These are phyloP conservation scores for Drosophila prosaltans DNA, from an alignment of 1,140 invertebrate species.

Conservation along the genomic window DNA sequence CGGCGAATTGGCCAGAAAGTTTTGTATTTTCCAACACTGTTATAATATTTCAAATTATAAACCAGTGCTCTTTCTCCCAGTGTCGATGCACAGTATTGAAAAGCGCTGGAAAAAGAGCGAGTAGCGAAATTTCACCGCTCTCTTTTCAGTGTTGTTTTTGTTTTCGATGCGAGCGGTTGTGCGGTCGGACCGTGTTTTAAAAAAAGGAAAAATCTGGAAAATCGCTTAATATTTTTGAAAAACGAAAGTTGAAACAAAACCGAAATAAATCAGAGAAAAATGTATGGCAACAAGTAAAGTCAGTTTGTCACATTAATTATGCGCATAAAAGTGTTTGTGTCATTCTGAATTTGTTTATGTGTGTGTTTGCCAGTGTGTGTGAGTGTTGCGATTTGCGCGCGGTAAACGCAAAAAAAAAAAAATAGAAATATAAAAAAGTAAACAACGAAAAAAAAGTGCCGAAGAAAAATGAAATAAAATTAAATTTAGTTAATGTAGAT, in stretches of 20 bases:
- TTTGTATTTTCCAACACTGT: too few species aligned
- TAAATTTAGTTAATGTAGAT: slow-evolving; percentile 12
- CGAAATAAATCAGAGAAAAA: neutral
- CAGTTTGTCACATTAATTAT: neutral
- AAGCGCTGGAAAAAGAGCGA: too few species aligned
- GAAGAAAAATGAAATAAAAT: slow-evolving; percentile 9
- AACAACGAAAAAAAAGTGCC: neutral
- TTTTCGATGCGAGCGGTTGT: neutral
- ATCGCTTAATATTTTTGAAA: neutral
- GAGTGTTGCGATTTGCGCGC: slow-evolving; percentile 1
- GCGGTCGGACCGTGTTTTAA: neutral
- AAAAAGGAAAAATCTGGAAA: neutral
- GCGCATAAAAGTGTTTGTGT: neutral
- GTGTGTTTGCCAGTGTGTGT: neutral
- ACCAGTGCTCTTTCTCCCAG: too few species aligned
- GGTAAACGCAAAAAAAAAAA: neutral
- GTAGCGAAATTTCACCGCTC: too few species aligned
- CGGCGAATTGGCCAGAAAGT: too few species aligned
- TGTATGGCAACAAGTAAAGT: neutral
- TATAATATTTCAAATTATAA: too few species aligned
- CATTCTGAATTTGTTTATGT: slow-evolving; percentile 2
- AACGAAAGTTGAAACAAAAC: slow-evolving; percentile 1
- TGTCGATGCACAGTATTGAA: too few species aligned
- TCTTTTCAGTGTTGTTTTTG: neutral
- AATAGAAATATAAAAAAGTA: neutral